Evolutionary conservation across 2,797 vertebrate genomes (phyloP).

Genomic region (Mallotus villosus): DNA sequence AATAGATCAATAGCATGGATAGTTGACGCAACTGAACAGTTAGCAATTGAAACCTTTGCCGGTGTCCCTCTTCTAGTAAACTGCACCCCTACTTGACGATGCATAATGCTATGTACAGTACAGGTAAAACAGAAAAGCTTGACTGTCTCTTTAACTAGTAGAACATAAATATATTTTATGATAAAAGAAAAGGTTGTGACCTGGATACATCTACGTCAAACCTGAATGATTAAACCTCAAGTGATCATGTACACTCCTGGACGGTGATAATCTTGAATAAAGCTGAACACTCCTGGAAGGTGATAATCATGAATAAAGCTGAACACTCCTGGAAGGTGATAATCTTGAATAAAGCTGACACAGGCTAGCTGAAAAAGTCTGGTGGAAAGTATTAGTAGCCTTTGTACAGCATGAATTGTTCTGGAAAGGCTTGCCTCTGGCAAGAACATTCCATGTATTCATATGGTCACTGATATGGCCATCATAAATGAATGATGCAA

Average conservation of each 20-base stretch:
- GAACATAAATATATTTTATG: no score
- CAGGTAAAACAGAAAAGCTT: no score
- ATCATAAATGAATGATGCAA: conserved; percentile 19
- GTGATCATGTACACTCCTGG: neutral
- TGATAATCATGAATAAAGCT: conserved; percentile 5
- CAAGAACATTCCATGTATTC: conserved; percentile 17
- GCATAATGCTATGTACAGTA: no score
- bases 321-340: neutral
- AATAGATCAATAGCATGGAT: no score
- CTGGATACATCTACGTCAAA: neutral
- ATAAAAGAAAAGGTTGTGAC: no score
- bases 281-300: neutral
- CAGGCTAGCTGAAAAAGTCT: neutral
- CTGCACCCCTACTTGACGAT: no score
- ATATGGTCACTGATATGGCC: conserved; percentile 16
- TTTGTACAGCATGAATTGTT: neutral
- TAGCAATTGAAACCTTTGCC: no score
- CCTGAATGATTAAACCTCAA: neutral
- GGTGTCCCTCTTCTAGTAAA: no score
- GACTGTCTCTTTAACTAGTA: no score
- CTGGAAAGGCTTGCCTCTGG: neutral
- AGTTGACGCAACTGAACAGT: no score
- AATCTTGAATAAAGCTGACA: conserved; percentile 1
- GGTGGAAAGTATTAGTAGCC: neutral
- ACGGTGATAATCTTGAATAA: conserved; percentile 9